Conservation (phyloP, 1,140 invertebrate species). For the Procambarus virginalis region DNA sequence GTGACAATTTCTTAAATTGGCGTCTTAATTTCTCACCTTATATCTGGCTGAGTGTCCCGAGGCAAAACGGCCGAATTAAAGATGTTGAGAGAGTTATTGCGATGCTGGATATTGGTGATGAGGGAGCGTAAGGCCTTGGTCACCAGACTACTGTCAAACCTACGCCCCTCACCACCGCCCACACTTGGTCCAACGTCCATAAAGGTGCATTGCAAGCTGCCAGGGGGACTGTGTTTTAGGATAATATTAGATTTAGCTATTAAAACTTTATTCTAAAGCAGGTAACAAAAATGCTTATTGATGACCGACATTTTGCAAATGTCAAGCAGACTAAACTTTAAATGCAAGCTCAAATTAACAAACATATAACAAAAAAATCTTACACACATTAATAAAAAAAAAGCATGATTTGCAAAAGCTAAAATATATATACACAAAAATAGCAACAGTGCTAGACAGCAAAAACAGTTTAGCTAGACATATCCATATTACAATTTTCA, state of each 20-base stretch:
- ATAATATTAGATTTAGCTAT: constrained; percentile 70
- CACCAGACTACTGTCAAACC: constrained; percentile 76
- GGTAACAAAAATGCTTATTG: constrained; percentile 15
- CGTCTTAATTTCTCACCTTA: constrained; percentile 78
- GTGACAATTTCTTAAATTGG: background rate
- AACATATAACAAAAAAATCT: background rate
- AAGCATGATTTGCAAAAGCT: constrained; percentile 26
- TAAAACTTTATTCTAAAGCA: constrained; percentile 28
- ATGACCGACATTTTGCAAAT: constrained; percentile 33
- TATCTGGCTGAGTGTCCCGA: constrained; percentile 83
- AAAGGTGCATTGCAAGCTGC: constrained; percentile 86
- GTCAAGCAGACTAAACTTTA: constrained; percentile 38
- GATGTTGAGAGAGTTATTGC: constrained; percentile 82
- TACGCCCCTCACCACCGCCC: constrained; percentile 83
- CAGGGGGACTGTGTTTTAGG: constrained; percentile 68
- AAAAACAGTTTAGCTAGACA: background rate
- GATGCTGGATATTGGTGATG: constrained; percentile 83
- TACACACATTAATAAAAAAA: constrained; percentile 16
- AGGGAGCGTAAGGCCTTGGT: constrained; percentile 84
- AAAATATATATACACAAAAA: constrained; percentile 43
- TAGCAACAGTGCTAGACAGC: constrained; percentile 16
- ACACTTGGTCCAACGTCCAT: constrained; percentile 83
- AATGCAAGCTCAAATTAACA: constrained; percentile 50
- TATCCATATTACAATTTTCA: constrained; percentile 4
- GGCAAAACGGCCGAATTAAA: constrained; percentile 67